phyloP scores from a whole-genome alignment of 2,113 vertebrate genomes.

The Oryctolagus cuniculus region mOryCun1.1 NC_091434.1:142132501-142133000 shows the following conservation, averaged over 20 bases:
- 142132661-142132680: slow-evolving; percentile 93
- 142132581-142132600: slow-evolving; percentile 91
- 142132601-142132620: slow-evolving; percentile 87
- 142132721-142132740: slow-evolving; percentile 91
- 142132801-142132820: slow-evolving; percentile 90
- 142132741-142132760: slow-evolving; percentile 94
- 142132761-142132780: slow-evolving; percentile 92
- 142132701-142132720: slow-evolving; percentile 90
- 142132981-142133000: slow-evolving; percentile 98
- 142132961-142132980: slow-evolving; percentile 92
- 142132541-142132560: slow-evolving; percentile 82
- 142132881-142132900: slow-evolving; percentile 97
- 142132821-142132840: slow-evolving; percentile 94
- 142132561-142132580: slow-evolving; percentile 88
- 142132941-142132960: slow-evolving; percentile 98
- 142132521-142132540: slow-evolving; percentile 97
- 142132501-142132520: slow-evolving; percentile 95
- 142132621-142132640: slow-evolving; percentile 88
- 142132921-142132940: slow-evolving; percentile 99
- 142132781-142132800: slow-evolving; percentile 93
- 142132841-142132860: slow-evolving; percentile 93
- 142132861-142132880: slow-evolving; percentile 97
- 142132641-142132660: slow-evolving; percentile 90
- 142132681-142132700: slow-evolving; percentile 93
- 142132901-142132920: slow-evolving; percentile 94